Evolutionary conservation across 2,113 vertebrate genomes (phyloP).

Genomic region (Callopanchax toddi): DNA sequence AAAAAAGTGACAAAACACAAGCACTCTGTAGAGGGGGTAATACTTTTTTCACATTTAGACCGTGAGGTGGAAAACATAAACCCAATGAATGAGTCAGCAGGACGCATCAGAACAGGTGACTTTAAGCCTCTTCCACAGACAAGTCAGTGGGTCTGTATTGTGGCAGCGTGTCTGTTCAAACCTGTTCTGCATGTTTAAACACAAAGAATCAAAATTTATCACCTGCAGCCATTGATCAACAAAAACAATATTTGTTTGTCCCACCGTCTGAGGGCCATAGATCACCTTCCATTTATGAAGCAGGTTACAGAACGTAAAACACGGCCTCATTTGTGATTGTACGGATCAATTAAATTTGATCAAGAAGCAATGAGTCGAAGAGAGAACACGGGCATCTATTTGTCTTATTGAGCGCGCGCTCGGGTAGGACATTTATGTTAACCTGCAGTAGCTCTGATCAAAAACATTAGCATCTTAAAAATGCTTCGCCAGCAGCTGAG

Average conservation of each 20-base stretch:
- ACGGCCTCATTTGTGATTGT: conserved; percentile 76
- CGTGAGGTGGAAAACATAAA: too few species aligned
- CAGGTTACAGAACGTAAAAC: conserved; percentile 21
- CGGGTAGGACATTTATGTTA: conserved; percentile 37
- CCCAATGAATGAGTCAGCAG: too few species aligned
- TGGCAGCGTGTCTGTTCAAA: not conserved
- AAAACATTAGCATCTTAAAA: conserved; percentile 61
- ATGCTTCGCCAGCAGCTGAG: conserved; percentile 59
- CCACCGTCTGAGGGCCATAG: conserved; percentile 51
- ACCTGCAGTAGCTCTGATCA: conserved; percentile 59
- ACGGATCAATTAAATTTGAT: conserved; percentile 61
- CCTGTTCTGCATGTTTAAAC: not conserved
- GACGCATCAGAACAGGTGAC: not conserved
- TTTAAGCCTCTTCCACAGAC: not conserved
- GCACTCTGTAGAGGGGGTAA: too few species aligned
- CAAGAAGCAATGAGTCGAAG: not conserved
- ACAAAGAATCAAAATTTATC: not conserved
- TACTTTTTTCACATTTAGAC: too few species aligned
- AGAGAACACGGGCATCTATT: conserved; percentile 3
- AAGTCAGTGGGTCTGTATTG: not conserved
- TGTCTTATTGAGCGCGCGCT: conserved; percentile 4
- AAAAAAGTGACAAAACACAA: too few species aligned
- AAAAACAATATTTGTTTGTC: not conserved
- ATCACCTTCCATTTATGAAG: conserved; percentile 73
- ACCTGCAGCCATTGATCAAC: not conserved